phyloP scores from a whole-genome alignment of 2,888 invertebrate species.

The Noctua janthe region DNA sequence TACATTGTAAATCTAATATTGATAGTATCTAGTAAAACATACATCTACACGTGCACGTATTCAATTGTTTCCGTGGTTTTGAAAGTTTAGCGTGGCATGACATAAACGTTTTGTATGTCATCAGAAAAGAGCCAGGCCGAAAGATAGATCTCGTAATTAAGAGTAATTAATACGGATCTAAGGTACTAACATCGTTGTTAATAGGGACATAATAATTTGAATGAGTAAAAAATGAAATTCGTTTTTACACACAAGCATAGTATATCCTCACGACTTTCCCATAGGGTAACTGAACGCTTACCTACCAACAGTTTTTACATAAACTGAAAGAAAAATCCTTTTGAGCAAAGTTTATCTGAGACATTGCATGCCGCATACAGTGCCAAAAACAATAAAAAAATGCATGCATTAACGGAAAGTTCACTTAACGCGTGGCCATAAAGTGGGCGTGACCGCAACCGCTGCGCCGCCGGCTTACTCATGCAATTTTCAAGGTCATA shows the following conservation, averaged over 20 bases:
- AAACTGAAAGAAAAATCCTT: constrained; percentile 17
- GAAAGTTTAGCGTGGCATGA: too few relatives aligned
- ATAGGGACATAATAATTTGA: neutral
- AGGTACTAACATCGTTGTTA: neutral
- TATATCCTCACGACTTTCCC: neutral
- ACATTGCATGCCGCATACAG: constrained; percentile 61
- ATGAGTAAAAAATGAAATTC: neutral
- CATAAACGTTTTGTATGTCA: neutral
- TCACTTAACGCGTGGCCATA: constrained; percentile 86
- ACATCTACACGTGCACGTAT: neutral
- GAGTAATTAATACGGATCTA: neutral
- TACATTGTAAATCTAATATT: constrained; percentile 30
- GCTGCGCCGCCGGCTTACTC: constrained; percentile 87
- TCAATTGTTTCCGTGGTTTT: neutral
- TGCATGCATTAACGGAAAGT: constrained; percentile 81
- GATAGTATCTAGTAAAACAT: constrained; percentile 24
- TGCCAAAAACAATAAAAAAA: constrained; percentile 83
- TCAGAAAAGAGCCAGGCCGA: neutral
- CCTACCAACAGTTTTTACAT: neutral
- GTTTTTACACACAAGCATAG: neutral
- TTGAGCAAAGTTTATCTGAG: constrained; percentile 64
- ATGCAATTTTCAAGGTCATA: constrained; percentile 90
- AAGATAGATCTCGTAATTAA: neutral
- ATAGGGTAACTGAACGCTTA: neutral
- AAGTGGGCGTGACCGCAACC: constrained; percentile 88